Evolutionary conservation across 1,140 invertebrate genomes (phyloP).

Genomic region (Drosophila navojoa): DNA sequence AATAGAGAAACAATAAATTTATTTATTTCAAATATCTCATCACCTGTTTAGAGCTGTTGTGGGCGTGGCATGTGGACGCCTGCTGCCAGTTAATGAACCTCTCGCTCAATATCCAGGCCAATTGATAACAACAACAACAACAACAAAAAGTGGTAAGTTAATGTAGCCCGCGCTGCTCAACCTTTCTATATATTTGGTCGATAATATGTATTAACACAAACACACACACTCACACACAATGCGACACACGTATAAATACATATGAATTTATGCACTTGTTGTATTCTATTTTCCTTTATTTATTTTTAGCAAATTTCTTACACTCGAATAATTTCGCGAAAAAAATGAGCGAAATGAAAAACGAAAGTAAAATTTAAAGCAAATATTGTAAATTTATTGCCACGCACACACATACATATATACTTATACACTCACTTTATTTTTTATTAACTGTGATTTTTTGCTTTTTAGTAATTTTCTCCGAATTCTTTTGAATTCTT

Average conservation of each 20-base stretch:
- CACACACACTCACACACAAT: slow-evolving; percentile 19
- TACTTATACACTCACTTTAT: too few relatives aligned
- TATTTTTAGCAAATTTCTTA: slow-evolving; percentile 13
- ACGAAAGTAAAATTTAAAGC: not conserved
- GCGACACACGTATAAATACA: slow-evolving; percentile 15
- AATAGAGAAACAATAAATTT: not conserved
- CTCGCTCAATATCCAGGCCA: slow-evolving; percentile 45
- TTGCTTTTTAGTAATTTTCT: not conserved
- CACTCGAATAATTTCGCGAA: not conserved
- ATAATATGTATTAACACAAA: slow-evolving; percentile 61
- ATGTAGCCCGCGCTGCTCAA: slow-evolving; percentile 28
- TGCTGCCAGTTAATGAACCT: slow-evolving; percentile 36
- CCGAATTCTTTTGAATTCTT: not conserved
- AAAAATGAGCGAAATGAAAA: not conserved
- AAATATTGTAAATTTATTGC: not conserved
- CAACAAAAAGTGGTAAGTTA: slow-evolving; percentile 40
- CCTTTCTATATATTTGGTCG: slow-evolving; percentile 66
- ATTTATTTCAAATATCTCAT: slow-evolving; percentile 64
- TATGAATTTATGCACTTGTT: slow-evolving; percentile 9
- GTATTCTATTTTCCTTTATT: slow-evolving; percentile 5
- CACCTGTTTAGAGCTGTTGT: slow-evolving; percentile 41
- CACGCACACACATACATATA: not conserved
- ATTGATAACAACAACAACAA: slow-evolving; percentile 13
- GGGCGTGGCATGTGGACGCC: not conserved
- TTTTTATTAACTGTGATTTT: not conserved